Percentiles rank a stretch among this genome's conserved stretches.
Evolutionary conservation across 2,888 invertebrate genomes (phyloP).

Genomic region (Spisula solida): DNA sequence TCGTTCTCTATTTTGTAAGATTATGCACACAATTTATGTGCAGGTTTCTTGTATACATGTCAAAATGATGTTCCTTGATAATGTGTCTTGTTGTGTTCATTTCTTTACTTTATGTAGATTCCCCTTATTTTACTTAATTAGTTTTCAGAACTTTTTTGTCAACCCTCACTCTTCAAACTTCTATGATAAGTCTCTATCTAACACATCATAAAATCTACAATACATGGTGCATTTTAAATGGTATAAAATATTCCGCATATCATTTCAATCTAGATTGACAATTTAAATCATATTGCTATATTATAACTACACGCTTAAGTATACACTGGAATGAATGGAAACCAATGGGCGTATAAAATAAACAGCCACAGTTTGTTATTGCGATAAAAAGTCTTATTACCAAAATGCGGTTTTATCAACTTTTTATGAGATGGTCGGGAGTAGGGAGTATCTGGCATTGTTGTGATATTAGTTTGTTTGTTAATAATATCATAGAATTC

Average conservation of each 20-base stretch:
- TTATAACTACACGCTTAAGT: not conserved
- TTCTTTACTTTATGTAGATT: too few relatives aligned
- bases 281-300: constrained; percentile 1
- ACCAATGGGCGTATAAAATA: constrained; percentile 2
- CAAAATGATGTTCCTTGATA: too few relatives aligned
- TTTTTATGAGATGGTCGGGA: not conserved
- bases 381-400: not conserved
- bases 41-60: too few relatives aligned
- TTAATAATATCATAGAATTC: not conserved
- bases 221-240: constrained; percentile 11
- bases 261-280: not conserved
- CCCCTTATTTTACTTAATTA: too few relatives aligned
- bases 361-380: not conserved
- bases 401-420: not conserved
- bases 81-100: too few relatives aligned
- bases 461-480: constrained; percentile 3
- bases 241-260: not conserved
- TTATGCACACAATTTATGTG: too few relatives aligned
- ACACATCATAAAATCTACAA: constrained; percentile 4
- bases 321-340: not conserved
- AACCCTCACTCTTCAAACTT: not conserved
- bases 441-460: not conserved
- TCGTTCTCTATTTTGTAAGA: too few relatives aligned
- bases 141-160: not conserved
- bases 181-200: not conserved